Evolutionary conservation across 2,113 vertebrate genomes (phyloP).

Genomic region (Pomatostomus ruficeps): DNA sequence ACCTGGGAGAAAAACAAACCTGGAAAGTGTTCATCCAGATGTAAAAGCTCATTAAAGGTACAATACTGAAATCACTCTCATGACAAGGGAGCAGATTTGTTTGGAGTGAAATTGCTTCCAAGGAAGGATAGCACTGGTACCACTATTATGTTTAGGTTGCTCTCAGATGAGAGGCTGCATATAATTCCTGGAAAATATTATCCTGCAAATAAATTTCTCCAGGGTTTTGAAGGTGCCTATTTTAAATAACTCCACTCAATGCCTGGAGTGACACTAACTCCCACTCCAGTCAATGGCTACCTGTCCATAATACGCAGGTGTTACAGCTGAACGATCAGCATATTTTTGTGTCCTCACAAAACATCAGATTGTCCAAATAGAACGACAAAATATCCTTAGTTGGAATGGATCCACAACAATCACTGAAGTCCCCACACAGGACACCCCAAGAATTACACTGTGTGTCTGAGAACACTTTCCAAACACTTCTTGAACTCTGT

Average conservation of each 20-base stretch:
- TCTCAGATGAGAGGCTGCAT: neutral
- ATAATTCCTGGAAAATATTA: neutral
- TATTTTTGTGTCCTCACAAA: neutral
- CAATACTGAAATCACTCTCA: neutral
- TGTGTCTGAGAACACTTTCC: neutral
- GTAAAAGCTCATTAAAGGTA: neutral
- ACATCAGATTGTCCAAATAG: neutral
- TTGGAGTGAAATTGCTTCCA: neutral
- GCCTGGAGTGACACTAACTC: neutral
- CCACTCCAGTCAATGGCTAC: neutral
- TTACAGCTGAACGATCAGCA: neutral
- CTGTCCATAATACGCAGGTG: neutral
- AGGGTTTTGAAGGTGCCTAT: neutral
- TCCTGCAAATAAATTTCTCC: neutral
- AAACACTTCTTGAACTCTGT: neutral
- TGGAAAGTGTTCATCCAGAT: neutral
- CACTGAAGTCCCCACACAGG: neutral
- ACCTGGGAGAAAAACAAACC: neutral
- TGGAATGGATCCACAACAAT: neutral
- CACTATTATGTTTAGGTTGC: neutral
- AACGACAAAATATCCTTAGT: neutral
- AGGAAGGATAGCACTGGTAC: neutral
- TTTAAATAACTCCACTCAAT: neutral
- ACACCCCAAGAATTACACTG: neutral
- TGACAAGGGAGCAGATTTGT: neutral